Evolutionary conservation across 2,888 invertebrate species (phyloP).

Genomic region (Philereme transversata): DNA sequence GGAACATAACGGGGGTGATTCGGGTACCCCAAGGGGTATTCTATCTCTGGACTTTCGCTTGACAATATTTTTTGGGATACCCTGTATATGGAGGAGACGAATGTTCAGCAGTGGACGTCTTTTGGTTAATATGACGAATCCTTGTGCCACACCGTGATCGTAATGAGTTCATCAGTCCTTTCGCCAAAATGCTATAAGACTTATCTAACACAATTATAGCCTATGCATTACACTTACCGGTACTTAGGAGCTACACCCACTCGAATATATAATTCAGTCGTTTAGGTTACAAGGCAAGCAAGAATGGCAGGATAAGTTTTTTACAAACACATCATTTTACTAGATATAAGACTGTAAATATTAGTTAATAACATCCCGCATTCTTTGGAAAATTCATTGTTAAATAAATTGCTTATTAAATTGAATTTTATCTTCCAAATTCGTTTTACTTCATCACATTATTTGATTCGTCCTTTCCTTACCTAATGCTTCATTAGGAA

Average conservation of each 20-base stretch:
- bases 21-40: no score
- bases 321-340: slow-evolving; percentile 21
- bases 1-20: no score
- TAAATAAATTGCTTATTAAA: slow-evolving; percentile 31
- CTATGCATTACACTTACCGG: neutral
- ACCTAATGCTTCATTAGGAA: neutral
- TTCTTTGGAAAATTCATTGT: slow-evolving; percentile 24
- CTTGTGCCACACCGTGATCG: neutral
- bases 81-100: no score
- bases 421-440: slow-evolving; percentile 22
- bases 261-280: neutral
- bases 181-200: neutral
- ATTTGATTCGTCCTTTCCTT: neutral
- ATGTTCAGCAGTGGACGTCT: no score
- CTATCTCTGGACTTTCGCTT: no score
- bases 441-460: slow-evolving; percentile 11
- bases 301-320: slow-evolving; percentile 8
- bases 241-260: neutral
- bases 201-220: neutral
- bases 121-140: neutral
- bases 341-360: slow-evolving; percentile 27
- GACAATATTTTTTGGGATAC: no score
- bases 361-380: slow-evolving; percentile 16
- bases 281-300: neutral
- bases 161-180: no score